These are phyloP conservation scores for Aelia acuminata DNA, from an alignment of 2,888 invertebrate genomes.

Conservation along the genomic window DNA sequence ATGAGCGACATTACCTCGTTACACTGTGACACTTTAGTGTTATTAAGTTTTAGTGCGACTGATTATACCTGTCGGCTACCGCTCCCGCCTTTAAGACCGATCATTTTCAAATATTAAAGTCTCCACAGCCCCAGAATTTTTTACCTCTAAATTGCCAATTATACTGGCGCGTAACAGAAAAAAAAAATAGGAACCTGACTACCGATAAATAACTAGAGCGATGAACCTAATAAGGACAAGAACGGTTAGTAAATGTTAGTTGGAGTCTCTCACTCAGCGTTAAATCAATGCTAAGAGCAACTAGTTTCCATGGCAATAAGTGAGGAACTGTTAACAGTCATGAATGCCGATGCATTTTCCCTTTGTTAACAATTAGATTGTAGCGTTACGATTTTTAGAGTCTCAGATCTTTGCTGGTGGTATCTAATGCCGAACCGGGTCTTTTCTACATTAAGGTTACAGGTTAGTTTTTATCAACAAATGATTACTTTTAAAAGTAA, in stretches of 20 bases:
- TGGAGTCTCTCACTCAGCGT: too few species aligned
- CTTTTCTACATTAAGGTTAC: too few species aligned
- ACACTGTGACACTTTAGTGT: conserved; percentile 42
- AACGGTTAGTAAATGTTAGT: background rate
- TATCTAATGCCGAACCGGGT: too few species aligned
- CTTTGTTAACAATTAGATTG: too few species aligned
- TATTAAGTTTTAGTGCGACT: conserved; percentile 44
- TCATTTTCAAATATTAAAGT: conserved; percentile 39
- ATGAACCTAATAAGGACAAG: background rate
- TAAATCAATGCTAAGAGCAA: too few species aligned
- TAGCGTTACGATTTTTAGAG: too few species aligned
- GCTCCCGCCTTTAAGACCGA: background rate
- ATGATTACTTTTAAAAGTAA: too few species aligned
- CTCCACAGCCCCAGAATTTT: background rate
- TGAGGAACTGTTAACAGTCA: too few species aligned
- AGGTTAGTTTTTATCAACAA: too few species aligned
- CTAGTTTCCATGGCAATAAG: too few species aligned
- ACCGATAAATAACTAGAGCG: background rate
- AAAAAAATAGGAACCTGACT: background rate
- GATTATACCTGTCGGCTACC: conserved; percentile 43
- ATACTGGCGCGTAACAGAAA: background rate
- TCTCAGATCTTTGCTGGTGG: too few species aligned
- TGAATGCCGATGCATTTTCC: too few species aligned
- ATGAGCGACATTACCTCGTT: conserved; percentile 36
- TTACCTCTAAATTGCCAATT: conserved; percentile 17